Base-by-base conservation (phyloP, 1,140 invertebrate species). In the Muscidifurax raptorellus region DNA sequence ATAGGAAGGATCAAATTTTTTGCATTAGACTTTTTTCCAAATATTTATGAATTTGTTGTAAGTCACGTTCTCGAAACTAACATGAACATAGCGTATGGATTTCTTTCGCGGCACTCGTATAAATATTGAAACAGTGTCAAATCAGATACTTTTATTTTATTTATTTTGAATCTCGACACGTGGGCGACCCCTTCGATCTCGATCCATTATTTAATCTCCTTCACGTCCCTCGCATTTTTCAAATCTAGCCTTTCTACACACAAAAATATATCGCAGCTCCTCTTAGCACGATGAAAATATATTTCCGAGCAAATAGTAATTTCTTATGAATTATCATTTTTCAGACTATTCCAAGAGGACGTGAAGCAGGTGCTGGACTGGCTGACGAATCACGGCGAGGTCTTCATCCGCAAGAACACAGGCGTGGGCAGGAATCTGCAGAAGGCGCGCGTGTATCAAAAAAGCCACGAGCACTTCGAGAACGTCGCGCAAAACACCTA, bases 401-500 rank as follows among this genome's bases (percentile, higher is more conserved):
- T 99, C 4, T 99, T 99, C 91, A 95, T 99, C 40, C 95, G 97
- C 87, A 99, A 99, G 91, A 99, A 99, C 91, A 97, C 97, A 7
- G 97, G 98, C 18, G 98, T 99, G 84, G 99, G 99, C 71, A 95
- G 98, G 86, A 99, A 98, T 94, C 93, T 99, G 83, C 97, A 98
- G 90, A 98, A 98, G 93, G 98, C 98, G 15, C 95, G 97, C 89
- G 97, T 98, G 3, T 97, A 99, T 92, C 98, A 99, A 93, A 99
- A 99, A 94, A 99, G 98, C 93, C 98, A 99, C 92, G 97, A 99
- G 93, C 98, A 99, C 92, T 99, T 99, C 93, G 98, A 99, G 94
- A 98, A 98, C 92, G 98, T 99, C 77, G 98, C 98, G 52, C 97
- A 98, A 95, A 99, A 99, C 90, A 99, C 99, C 0, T 99, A 99